Evolutionary conservation across 1,140 invertebrate species (phyloP), one percentile per base, ranked within the genome.

Genomic region (Eciton burchellii): DNA sequence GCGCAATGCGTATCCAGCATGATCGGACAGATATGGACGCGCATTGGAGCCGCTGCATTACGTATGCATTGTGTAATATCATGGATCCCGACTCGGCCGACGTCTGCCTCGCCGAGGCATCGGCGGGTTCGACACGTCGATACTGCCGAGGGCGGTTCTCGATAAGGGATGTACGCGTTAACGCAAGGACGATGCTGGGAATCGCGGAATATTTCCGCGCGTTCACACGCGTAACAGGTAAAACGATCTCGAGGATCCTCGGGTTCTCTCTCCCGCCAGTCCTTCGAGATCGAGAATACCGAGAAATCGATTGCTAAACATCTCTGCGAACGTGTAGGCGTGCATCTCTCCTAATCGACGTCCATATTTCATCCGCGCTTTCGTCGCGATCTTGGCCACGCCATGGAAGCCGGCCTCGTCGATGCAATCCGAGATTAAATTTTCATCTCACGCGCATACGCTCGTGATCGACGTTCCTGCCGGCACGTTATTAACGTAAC

Each of bases 11-110:
- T 16, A 68, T 79, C 12, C 24, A 21, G 8, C n/a, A 19, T 11
- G 49, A 29, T 60, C 59, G 26, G 26, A 68, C 49, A 24, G 52
- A 79, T 79, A 43, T 70, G 63, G 49, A 70, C 63, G 52, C 14
- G 57, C 62, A 66, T 24, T 43, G 43, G 26, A 56, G 19, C 52
- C n/a, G n/a, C n/a, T n/a, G 72, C 72, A 74, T 74, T 74, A 74
- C 57, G 57, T 74, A 62, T 74, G 72, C 74, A 68, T 68, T 79
- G 74, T 70, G 63, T 79, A 79, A 79, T 79, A 79, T 79, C 74
- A 68, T 68, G 62, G 62, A 68, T 56, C 62, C 35, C 52, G 62
- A 62, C 49, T 70, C 56, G 6, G 63, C 29, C 65, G 57, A 74
- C 72, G 59, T 63, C 57, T 62, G 72, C 57, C 24, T 62, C 35